These are phyloP conservation scores for Acestrorhynchus altus DNA, from an alignment of 2,797 vertebrate species.

Conservation along the genomic window DNA sequence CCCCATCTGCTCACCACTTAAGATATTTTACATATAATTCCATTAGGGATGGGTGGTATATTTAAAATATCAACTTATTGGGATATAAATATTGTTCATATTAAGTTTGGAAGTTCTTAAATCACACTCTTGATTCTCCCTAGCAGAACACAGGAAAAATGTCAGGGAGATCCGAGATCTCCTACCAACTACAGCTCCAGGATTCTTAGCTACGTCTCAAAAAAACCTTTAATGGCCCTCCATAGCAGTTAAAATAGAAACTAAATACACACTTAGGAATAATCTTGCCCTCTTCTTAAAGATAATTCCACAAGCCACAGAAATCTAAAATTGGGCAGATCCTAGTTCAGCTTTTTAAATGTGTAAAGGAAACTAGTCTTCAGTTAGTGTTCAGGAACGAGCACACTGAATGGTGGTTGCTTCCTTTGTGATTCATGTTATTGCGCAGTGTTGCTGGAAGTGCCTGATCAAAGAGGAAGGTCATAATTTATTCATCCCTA, in stretches of 20 bases:
- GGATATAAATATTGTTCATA: too few species aligned
- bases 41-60: too few species aligned
- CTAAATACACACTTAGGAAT: not conserved
- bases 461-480: not conserved
- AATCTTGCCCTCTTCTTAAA: conserved; percentile 27
- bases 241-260: conserved; percentile 5
- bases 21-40: too few species aligned
- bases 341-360: not conserved
- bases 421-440: not conserved
- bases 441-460: not conserved
- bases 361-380: not conserved
- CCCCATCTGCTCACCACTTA: too few species aligned
- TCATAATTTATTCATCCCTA: conserved; percentile 30
- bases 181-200: not conserved
- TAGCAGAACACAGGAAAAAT: not conserved
- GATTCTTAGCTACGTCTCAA: not conserved
- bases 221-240: not conserved
- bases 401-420: not conserved
- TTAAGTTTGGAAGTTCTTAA: too few species aligned
- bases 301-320: conserved; percentile 26
- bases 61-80: too few species aligned
- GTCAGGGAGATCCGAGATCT: not conserved
- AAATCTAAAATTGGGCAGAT: conserved; percentile 4
- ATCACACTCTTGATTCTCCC: not conserved
- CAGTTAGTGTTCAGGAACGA: not conserved